Evolutionary conservation across 2,888 invertebrate species (phyloP), one percentile per base, ranked within the genome.

Genomic region (Mactromeris polynyma): DNA sequence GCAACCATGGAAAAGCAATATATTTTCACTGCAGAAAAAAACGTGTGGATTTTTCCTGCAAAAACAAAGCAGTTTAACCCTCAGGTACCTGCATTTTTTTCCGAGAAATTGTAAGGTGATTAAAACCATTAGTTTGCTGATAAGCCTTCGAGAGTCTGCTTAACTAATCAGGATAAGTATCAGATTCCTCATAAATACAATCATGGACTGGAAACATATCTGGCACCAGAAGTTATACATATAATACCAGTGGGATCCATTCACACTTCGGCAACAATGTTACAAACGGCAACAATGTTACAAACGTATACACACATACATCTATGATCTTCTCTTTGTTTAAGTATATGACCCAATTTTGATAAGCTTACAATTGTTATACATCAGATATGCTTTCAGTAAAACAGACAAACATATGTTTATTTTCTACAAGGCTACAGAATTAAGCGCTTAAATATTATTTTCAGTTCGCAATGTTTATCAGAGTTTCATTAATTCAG

Each of bases 81-180:
- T n/a, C 79, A 79, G 42, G 42, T 79, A 79, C 81, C 58, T 85
- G 85, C 11, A 58, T 84, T 81, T 84, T 83, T 86, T 84, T 54
- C 77, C 17, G 19, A 36, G 36, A 81, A 81, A 86, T 89, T 84
- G 84, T 81, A 80, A 42, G 42, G 86, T 89, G 86, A 89, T 89
- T 89, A 89, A 58, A 87, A 81, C 82, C 86, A 87, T 87, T 82
- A 87, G 82, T 38, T 73, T 77, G 46, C 46, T 54, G 86, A 87
- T 87, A 87, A 87, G 86, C 73, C 14, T 17, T 17, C 3, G 1
- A n/a, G 58, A 81, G 36, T 87, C 86, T 87, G 86, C 46, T 78
- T 82, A 87, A 87, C 42, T 82, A 87, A 87, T 87, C 86, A 87
- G 21, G 17, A 54, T 51, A 31, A 40, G 86, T 87, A 87, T 87